Conservation (phyloP, 1,140 invertebrate genomes). For the Ceratosolen solmsi region DNA sequence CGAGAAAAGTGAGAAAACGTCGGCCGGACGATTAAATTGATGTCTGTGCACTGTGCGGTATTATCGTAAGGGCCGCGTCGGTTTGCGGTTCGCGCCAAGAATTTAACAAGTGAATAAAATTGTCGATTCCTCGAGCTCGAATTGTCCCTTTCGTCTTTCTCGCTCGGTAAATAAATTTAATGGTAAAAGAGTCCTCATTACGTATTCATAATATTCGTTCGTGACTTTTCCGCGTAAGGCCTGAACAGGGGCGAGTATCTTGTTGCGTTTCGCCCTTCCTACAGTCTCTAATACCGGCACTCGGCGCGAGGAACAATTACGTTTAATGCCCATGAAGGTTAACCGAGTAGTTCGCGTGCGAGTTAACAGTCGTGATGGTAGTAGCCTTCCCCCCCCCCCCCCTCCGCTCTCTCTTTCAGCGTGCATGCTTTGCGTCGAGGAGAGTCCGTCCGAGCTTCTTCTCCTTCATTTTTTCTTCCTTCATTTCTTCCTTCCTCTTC, state of each 20-base stretch:
- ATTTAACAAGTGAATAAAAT: constrained; percentile 46
- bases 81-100: constrained; percentile 16
- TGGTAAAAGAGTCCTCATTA: constrained; percentile 47
- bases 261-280: constrained; percentile 40
- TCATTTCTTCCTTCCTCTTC: neutral
- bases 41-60: neutral
- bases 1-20: neutral
- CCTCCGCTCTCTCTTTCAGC: constrained; percentile 7
- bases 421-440: constrained; percentile 3
- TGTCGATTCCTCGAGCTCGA: neutral
- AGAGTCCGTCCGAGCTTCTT: constrained; percentile 3
- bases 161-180: constrained; percentile 46
- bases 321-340: constrained; percentile 51
- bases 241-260: constrained; percentile 45
- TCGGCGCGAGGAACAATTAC: constrained; percentile 49
- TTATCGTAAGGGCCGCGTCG: constrained; percentile 1
- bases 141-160: neutral
- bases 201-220: constrained; percentile 51
- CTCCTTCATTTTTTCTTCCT: neutral
- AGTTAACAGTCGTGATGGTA: constrained; percentile 47
- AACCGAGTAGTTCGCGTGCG: constrained; percentile 49
- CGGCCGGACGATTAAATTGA: neutral
- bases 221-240: constrained; percentile 49
- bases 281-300: neutral
- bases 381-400: neutral